Base-by-base conservation (phyloP, 2,888 invertebrate genomes). In the Pristionchus fissidentatus region DNA sequence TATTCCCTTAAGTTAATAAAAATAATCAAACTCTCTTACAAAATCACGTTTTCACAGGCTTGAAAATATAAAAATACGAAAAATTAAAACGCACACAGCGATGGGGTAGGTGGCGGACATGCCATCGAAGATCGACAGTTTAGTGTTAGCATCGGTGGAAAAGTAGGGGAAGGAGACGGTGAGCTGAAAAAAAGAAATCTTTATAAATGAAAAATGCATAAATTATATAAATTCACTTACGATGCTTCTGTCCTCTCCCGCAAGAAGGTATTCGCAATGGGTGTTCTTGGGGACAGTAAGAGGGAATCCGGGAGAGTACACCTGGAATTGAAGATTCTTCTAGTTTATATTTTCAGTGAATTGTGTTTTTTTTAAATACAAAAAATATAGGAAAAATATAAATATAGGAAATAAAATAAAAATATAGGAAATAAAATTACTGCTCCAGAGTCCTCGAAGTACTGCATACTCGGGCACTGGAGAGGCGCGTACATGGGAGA, bases 241-340 rank as follows among this genome's bases (percentile, higher is more conserved):
- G 19, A n/a, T 79, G 1, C 55, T n/a, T 29, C 62, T 41, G 57
- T 57, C 52, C 1, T 13, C 29, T 8, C 26, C 43, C 29, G 66
- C 81, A 13, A 81, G 62, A 22, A 81, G 8, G 66, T 81, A 81
- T 46, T 81, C 81, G 66, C 81, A 81, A 19, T 46, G 22, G 35
- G 46, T 13, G 49, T 66, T 66, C 5, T 62, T 2, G 7, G 62
- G 62, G 19, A 81, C 35, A 19, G 81, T 38, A 3, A 62, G 46
- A n/a, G 81, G 81, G 81, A 66, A 81, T 13, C 81, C 81, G 66
- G 81, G 81, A 0, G 81, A 81, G 35, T 81, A 81, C n/a, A 81
- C 46, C 81, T 81, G 52, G 35, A 62, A 57, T 8, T 0, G 32
- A 38, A 22, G 15, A 29, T 43, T 73, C n/a, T 8, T 62, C 29